Conservation (phyloP, 2,888 invertebrate genomes). For the Xylota segnis region DNA sequence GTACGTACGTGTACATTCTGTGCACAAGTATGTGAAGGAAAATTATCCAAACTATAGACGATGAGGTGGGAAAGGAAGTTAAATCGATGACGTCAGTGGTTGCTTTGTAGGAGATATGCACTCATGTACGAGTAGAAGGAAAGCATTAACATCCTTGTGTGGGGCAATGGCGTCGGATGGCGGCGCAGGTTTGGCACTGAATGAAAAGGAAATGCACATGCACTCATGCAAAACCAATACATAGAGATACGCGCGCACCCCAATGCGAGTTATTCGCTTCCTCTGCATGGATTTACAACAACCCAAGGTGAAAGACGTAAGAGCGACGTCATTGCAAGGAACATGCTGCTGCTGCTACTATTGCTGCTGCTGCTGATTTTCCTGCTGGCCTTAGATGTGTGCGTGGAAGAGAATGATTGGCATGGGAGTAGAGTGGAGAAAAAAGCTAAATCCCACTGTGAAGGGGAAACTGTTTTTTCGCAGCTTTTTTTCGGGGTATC, state of each 20-base stretch:
- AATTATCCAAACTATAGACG: conserved; percentile 13
- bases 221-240: neutral
- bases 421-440: neutral
- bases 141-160: neutral
- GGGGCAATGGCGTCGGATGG: neutral
- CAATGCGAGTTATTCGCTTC: neutral
- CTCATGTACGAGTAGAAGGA: no score
- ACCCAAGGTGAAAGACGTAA: neutral
- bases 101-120: neutral
- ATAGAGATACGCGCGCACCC: neutral
- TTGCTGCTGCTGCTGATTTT: no score
- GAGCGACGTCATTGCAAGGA: conserved; percentile 4
- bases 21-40: neutral
- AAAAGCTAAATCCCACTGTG: conserved; percentile 12
- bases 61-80: neutral
- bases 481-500: neutral
- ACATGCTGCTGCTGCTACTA: neutral
- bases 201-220: conserved; percentile 27
- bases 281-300: conserved; percentile 13
- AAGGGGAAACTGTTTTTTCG: neutral
- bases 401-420: neutral
- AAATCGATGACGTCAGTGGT: conserved; percentile 31
- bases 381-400: neutral
- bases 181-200: conserved; percentile 24
- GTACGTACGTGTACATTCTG: neutral